A percentile compares a stretch with the other conserved stretches of the same genome.
phyloP scores from a whole-genome alignment of 2,888 invertebrate genomes.

The Mycalesis mineus region DNA sequence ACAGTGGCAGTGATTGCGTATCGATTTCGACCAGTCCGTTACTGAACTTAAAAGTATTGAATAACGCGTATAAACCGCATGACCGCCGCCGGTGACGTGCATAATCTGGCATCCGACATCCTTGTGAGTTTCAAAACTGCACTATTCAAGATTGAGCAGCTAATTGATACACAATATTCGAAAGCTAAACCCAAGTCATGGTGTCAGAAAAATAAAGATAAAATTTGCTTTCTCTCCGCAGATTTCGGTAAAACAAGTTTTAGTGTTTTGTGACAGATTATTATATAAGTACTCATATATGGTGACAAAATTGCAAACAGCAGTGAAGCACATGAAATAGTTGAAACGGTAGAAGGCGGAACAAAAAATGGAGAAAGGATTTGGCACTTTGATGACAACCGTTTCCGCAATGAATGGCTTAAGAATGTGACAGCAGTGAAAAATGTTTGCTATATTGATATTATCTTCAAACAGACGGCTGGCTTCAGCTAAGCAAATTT shows the following conservation, averaged over 20 bases:
- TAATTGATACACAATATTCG: constrained; percentile 25
- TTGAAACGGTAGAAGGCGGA: constrained; percentile 43
- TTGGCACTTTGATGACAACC: constrained; percentile 41
- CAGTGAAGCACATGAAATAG: constrained; percentile 49
- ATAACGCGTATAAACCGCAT: constrained; percentile 48
- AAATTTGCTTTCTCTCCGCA: constrained; percentile 61
- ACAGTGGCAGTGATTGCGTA: constrained; percentile 46
- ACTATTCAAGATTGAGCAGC: constrained; percentile 10
- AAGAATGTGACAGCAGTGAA: constrained; percentile 2
- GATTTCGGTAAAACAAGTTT: constrained; percentile 55
- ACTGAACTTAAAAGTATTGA: constrained; percentile 46
- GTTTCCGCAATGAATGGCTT: constrained; percentile 13
- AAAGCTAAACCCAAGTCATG: constrained; percentile 40
- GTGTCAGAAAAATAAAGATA: constrained; percentile 44
- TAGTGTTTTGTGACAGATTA: constrained; percentile 51
- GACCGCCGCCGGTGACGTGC: constrained; percentile 29
- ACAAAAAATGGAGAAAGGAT: constrained; percentile 58
- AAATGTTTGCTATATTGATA: not conserved
- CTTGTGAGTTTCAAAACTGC: constrained; percentile 12
- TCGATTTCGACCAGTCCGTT: constrained; percentile 64
- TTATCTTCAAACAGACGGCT: not conserved
- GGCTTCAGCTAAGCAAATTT: not conserved
- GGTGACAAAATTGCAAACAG: constrained; percentile 59
- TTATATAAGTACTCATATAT: constrained; percentile 51
- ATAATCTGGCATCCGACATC: constrained; percentile 29